Base-by-base conservation (phyloP, 1,140 invertebrate genomes). In the Drosophila takahashii region DNA sequence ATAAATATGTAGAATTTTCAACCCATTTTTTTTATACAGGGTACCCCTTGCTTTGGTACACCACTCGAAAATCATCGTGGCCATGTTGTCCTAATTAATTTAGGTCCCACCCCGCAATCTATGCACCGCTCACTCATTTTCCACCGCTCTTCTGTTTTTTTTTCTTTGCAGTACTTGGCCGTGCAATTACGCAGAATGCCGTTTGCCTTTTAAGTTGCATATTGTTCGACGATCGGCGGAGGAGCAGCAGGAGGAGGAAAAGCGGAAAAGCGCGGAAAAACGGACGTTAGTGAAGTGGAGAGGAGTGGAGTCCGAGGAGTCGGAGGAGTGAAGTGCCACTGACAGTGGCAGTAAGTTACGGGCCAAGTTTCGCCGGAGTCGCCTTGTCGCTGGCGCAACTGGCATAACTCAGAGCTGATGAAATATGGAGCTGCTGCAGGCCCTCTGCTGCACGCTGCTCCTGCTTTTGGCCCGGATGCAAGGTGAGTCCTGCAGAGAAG, bases 341-440 rank as follows among this genome's bases (percentile, higher is more conserved):
- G 71, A 74, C 72, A 76, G 34, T 76, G 72, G 52, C 72, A 75
- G 72, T 76, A 76, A 76, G 72, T 76, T 75, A 76, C 72, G 48
- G 60, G 50, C 44, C 52, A 75, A 75, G 51, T 76, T 76, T 76
- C 56, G 29, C 45, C 48, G 70, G 70, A 74, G 70, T 57, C 39
- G 51, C 57, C 47, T 69, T 56, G 53, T 39, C 37, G 37, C 53
- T 56, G 53, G 36, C 53, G 36, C 34, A 54, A 41, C 39, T 59
- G 74, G 64, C 73, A 77, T 77, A 77, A 77, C 74, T 58, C 53
- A 76, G 58, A 36, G 60, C 79, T 76, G 60, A 85, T 81, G 71
- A 79, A 90, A 90, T 59, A 90, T 90, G 86, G 81, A 90, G 64
- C 72, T 79, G 67, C 76, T 75, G 53, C 86, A 90, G 76, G 70